phyloP scores from a whole-genome alignment of 2,888 invertebrate genomes.

The Brachylomia viminalis region DNA sequence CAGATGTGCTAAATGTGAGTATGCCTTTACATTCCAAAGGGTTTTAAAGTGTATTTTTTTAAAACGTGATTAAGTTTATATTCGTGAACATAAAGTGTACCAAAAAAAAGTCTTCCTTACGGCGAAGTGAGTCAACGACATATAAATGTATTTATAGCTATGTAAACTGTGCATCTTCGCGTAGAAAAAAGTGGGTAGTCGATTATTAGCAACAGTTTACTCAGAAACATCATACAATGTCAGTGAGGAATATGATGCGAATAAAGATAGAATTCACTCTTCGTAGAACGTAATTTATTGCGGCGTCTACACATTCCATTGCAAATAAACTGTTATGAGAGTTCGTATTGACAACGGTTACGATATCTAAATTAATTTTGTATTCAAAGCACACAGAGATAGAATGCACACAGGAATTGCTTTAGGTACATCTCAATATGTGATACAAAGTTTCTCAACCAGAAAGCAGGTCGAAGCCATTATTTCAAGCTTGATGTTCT shows the following conservation, averaged over 20 bases:
- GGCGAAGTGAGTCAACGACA: constrained; percentile 41
- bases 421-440: not conserved
- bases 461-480: constrained; percentile 8
- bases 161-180: not conserved
- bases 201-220: constrained; percentile 17
- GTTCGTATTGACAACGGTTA: not conserved
- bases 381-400: not conserved
- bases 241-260: constrained; percentile 23
- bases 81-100: constrained; percentile 29
- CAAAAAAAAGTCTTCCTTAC: constrained; percentile 25
- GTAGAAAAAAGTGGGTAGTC: constrained; percentile 6
- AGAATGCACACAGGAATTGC: too few relatives aligned
- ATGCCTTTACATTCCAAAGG: constrained; percentile 3
- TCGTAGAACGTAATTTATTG: constrained; percentile 21
- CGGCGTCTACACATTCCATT: constrained; percentile 2
- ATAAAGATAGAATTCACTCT: constrained; percentile 15
- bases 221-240: constrained; percentile 10
- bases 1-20: constrained; percentile 3
- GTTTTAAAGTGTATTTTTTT: constrained; percentile 14
- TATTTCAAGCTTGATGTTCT: not conserved
- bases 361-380: not conserved
- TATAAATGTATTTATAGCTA: not conserved
- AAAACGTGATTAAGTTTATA: constrained; percentile 34
- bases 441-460: not conserved
- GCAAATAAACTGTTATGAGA: not conserved